phyloP scores from a whole-genome alignment of 2,113 vertebrate genomes.

The Balaeniceps rex region DNA sequence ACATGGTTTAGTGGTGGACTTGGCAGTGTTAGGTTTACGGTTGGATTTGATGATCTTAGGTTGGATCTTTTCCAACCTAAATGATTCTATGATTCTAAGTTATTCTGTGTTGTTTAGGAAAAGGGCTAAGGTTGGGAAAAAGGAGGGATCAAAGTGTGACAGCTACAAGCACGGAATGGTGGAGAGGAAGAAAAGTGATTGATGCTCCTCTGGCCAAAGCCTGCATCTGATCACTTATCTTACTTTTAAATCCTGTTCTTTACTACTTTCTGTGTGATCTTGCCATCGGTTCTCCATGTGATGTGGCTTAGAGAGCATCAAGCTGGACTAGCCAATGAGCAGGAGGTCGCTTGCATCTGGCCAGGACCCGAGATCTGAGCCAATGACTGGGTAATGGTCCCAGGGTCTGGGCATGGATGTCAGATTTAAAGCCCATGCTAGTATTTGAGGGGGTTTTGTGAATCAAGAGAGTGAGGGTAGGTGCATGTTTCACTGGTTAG shows the following conservation, averaged over 20 bases:
- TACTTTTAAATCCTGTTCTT: background rate
- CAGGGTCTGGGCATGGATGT: too few species aligned
- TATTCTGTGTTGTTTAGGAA: background rate
- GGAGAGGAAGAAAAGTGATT: background rate
- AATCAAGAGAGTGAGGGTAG: background rate
- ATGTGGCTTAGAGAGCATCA: background rate
- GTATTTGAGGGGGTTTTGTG: background rate
- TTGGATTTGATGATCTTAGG: too few species aligned
- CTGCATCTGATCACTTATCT: background rate
- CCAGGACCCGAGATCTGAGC: background rate
- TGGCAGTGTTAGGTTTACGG: too few species aligned
- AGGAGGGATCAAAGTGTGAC: background rate
- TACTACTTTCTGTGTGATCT: background rate
- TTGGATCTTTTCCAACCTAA: background rate
- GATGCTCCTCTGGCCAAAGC: background rate
- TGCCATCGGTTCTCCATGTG: background rate
- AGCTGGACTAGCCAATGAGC: background rate
- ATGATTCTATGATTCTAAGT: background rate
- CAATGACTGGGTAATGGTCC: fast-evolving
- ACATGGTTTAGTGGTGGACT: too few species aligned
- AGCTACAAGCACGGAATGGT: background rate
- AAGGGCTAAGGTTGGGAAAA: background rate
- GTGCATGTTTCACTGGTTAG: background rate
- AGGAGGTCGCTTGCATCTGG: fast-evolving
- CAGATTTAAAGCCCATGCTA: background rate